Evolutionary conservation across 2,888 invertebrate genomes (phyloP).

Genomic region (Morpho helenor): DNA sequence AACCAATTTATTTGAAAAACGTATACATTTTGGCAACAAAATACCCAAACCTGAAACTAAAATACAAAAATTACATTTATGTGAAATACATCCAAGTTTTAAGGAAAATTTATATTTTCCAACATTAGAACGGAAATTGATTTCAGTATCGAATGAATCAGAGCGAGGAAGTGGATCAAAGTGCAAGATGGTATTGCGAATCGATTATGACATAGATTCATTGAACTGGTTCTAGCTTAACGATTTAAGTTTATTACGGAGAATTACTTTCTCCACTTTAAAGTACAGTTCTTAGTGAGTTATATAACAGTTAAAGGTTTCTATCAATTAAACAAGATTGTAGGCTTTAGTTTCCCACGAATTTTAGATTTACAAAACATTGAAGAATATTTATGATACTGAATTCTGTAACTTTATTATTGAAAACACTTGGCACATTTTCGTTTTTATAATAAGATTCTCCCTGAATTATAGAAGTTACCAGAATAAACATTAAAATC

Average conservation of each 20-base stretch:
- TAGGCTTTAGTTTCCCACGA: no score
- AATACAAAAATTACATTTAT: neutral
- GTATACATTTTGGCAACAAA: no score
- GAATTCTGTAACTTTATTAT: no score
- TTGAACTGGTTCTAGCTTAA: conserved; percentile 3
- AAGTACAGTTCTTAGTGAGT: neutral
- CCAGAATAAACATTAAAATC: no score
- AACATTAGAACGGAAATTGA: conserved; percentile 1
- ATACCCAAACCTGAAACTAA: no score
- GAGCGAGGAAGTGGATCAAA: conserved; percentile 25
- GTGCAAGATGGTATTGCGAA: conserved; percentile 23
- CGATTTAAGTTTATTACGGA: neutral
- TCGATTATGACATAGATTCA: conserved; percentile 12
- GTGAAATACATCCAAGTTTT: neutral
- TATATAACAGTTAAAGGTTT: neutral
- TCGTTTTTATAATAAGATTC: no score
- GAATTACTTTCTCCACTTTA: conserved; percentile 1
- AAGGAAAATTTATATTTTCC: conserved; percentile 1
- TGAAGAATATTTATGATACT: no score
- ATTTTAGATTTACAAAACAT: no score
- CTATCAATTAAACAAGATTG: no score
- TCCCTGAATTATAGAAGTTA: no score
- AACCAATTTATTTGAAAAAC: no score
- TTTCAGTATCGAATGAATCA: conserved; percentile 25
- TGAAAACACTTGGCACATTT: no score